These are phyloP conservation scores for Meghimatium bilineatum DNA, from an alignment of 2,888 invertebrate genomes.

Conservation along the genomic window DNA sequence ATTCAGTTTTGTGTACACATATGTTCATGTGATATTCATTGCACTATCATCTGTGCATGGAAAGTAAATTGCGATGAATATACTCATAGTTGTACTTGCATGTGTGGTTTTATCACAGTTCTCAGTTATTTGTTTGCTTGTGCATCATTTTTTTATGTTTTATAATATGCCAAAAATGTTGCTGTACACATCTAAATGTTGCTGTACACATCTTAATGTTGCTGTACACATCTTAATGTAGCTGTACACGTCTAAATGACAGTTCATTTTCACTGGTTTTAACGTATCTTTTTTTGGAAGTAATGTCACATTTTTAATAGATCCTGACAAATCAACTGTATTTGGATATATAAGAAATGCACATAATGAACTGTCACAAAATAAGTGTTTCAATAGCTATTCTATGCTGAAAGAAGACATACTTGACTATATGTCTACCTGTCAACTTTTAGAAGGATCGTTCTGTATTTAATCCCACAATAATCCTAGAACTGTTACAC, in stretches of 20 bases:
- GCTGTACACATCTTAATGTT: not conserved
- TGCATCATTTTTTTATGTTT: no score
- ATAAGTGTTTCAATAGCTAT: no score
- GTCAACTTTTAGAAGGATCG: no score
- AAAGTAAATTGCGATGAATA: not conserved
- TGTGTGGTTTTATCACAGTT: not conserved
- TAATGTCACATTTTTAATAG: not conserved
- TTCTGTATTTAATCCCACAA: no score
- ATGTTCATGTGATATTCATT: not conserved
- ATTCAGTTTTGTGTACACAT: not conserved
- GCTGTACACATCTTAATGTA: not conserved
- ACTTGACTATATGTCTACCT: no score
- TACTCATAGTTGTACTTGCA: constrained; percentile 9
- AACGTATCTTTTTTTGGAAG: not conserved
- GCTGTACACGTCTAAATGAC: not conserved
- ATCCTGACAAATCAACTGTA: no score
- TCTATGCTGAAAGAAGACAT: no score
- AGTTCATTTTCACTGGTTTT: not conserved
- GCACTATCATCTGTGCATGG: not conserved
- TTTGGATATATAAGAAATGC: no score
- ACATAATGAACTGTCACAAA: no score
- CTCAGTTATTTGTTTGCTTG: not conserved
- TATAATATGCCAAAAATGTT: not conserved
- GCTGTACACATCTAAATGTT: not conserved
- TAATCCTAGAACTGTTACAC: no score